Percentiles rank a stretch among this genome's conserved stretches.
phyloP scores from a whole-genome alignment of 2,797 vertebrate species.

The Hirundo rustica region DNA sequence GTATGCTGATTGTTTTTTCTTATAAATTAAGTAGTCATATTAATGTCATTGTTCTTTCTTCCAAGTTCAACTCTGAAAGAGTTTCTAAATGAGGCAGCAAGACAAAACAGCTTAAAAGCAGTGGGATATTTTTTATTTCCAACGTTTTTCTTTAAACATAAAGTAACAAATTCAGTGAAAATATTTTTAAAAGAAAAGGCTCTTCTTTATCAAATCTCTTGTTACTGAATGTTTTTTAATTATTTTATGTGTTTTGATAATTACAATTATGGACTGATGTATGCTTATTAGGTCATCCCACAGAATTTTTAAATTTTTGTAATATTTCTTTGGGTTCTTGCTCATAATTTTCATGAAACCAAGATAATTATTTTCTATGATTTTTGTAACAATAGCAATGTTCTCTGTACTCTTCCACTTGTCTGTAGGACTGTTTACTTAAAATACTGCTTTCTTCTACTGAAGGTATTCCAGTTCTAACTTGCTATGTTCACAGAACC shows the following conservation, averaged over 20 bases:
- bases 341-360: not conserved
- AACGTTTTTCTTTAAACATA: slow-evolving; percentile 14
- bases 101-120: slow-evolving; percentile 36
- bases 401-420: not conserved
- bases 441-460: not conserved
- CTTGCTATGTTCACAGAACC: not conserved
- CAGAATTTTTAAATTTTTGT: rapidly evolving
- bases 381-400: not conserved
- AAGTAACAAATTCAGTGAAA: not conserved
- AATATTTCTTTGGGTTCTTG: not conserved
- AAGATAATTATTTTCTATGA: not conserved
- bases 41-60: not conserved
- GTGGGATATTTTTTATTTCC: slow-evolving; percentile 53
- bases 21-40: not conserved
- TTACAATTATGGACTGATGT: not conserved
- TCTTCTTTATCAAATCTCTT: not conserved
- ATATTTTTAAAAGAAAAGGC: not conserved
- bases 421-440: not conserved
- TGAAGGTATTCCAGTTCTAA: not conserved
- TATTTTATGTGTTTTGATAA: not conserved
- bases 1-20: not conserved
- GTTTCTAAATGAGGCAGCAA: not conserved
- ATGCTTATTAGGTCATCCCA: not conserved
- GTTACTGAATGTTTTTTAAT: not conserved
- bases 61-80: not conserved